A percentile compares a stretch with the other conserved stretches of the same genome.
These are phyloP conservation scores for Erithacus rubecula DNA, from an alignment of 2,797 vertebrate species.

Conservation along the genomic window DNA sequence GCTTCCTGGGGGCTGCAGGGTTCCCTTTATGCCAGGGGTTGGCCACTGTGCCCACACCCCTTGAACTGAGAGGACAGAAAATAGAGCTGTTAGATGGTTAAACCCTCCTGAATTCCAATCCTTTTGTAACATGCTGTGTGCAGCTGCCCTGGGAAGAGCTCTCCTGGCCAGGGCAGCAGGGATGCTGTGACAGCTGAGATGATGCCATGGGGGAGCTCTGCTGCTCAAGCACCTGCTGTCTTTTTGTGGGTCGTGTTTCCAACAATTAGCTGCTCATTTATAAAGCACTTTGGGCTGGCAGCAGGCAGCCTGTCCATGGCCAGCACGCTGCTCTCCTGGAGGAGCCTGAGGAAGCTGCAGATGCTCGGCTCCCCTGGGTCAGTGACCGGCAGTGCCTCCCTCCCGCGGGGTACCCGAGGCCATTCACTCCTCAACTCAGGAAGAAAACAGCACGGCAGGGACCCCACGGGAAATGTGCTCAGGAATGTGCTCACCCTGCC, in stretches of 20 bases:
- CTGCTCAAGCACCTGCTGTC: background rate
- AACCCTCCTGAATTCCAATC: background rate
- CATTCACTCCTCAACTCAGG: slow-evolving; percentile 38
- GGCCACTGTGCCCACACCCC: too few relatives aligned
- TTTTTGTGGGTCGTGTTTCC: rapidly evolving
- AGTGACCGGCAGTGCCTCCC: slow-evolving; percentile 12
- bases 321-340: rapidly evolving
- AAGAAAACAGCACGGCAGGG: slow-evolving; percentile 7
- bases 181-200: rapidly evolving
- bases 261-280: rapidly evolving
- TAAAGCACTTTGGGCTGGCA: rapidly evolving
- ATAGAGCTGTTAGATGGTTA: background rate
- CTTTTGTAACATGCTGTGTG: rapidly evolving
- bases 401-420: background rate
- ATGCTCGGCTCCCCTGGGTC: background rate
- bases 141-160: background rate
- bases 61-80: background rate
- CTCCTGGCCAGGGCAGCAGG: background rate
- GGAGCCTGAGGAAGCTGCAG: background rate
- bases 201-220: background rate
- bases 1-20: background rate
- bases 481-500: background rate
- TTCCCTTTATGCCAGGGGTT: background rate
- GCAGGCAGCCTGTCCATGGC: background rate
- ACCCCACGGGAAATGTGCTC: background rate